phyloP scores from a whole-genome alignment of 53 echinoderm and acorn worm species.

The Astropecten irregularis region DNA sequence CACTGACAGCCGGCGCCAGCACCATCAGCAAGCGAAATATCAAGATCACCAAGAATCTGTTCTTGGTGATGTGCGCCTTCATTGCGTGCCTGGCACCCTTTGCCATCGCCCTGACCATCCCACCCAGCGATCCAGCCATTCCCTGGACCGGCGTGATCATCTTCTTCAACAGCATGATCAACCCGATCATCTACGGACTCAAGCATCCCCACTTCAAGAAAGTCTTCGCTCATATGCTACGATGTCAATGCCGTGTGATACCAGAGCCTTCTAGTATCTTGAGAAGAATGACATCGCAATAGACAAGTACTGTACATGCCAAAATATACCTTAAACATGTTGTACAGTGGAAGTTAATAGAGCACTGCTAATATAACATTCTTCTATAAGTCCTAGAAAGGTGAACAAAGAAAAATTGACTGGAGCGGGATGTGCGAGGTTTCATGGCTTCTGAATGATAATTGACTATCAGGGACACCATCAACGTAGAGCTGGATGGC shows the following conservation, averaged over 20 bases:
- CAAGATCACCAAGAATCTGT: constrained; percentile 81
- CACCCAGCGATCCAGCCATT: constrained; percentile 65
- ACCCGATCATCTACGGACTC: constrained; percentile 74
- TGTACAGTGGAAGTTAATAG: no score
- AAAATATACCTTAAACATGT: no score
- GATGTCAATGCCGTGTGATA: constrained; percentile 44
- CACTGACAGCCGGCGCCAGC: not conserved
- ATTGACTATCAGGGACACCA: no score
- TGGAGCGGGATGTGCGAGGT: no score
- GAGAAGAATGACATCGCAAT: constrained; percentile 31
- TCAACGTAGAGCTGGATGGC: no score
- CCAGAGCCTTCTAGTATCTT: constrained; percentile 56
- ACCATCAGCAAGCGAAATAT: constrained; percentile 61
- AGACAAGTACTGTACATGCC: no score
- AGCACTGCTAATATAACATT: no score
- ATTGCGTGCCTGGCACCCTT: constrained; percentile 75
- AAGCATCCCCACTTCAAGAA: constrained; percentile 79
- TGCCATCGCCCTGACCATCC: constrained; percentile 69
- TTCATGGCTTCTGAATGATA: no score
- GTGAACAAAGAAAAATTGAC: no score
- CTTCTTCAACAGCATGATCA: constrained; percentile 67
- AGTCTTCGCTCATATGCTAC: constrained; percentile 63
- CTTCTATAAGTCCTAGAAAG: no score
- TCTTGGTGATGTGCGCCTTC: constrained; percentile 77
- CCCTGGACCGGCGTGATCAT: constrained; percentile 76